Conservation (phyloP, 2,888 invertebrate genomes). For the Atethmia centrago region DNA sequence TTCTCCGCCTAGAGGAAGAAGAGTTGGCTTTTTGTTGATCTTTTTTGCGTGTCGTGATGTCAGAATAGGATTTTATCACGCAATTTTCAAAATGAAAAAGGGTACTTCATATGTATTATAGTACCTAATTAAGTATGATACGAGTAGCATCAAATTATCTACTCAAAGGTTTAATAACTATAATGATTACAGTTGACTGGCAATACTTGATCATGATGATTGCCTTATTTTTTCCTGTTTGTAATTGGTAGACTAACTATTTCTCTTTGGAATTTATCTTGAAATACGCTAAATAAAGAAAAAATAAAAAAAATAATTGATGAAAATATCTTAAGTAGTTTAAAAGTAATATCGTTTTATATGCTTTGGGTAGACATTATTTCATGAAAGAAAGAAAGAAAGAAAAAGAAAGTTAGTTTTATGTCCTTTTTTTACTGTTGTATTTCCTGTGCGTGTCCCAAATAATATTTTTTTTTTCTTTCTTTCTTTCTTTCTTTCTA, state of each 20-base stretch:
- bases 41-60: slow-evolving; percentile 23
- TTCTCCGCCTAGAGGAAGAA: slow-evolving; percentile 37
- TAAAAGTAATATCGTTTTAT: too few relatives aligned
- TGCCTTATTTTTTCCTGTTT: not conserved
- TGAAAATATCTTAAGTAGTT: too few relatives aligned
- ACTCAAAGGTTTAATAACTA: not conserved
- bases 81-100: slow-evolving; percentile 26
- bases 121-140: slow-evolving; percentile 11
- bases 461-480: too few relatives aligned
- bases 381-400: too few relatives aligned
- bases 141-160: slow-evolving; percentile 9
- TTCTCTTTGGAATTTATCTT: not conserved
- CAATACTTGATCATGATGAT: not conserved
- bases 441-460: too few relatives aligned
- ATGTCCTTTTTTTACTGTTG: too few relatives aligned
- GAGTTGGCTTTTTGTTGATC: slow-evolving; percentile 41
- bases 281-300: not conserved
- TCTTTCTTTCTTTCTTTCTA: too few relatives aligned
- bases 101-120: slow-evolving; percentile 6
- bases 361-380: too few relatives aligned
- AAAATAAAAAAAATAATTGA: too few relatives aligned
- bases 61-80: slow-evolving; percentile 28
- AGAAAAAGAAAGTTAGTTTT: too few relatives aligned
- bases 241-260: not conserved
- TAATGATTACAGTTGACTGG: slow-evolving; percentile 9